Evolutionary conservation across 92 coral and sea anemone genomes (phyloP).

Genomic region (Bergia puertoricense): DNA sequence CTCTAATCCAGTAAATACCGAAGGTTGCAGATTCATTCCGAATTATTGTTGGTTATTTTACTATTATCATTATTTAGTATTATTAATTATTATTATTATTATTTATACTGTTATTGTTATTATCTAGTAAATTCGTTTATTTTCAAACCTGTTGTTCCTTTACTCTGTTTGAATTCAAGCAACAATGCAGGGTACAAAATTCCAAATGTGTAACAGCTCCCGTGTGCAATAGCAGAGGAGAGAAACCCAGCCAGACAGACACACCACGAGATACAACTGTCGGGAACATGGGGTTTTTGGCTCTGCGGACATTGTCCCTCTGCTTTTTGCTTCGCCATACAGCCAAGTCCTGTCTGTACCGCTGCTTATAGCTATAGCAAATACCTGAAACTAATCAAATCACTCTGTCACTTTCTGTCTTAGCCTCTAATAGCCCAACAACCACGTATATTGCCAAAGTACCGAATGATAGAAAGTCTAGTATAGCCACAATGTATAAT

Average conservation of each 20-base stretch:
- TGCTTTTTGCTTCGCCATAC: neutral
- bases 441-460: neutral
- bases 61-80: no score
- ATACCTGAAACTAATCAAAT: neutral
- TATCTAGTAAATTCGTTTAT: no score
- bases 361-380: neutral
- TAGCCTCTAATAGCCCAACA: neutral
- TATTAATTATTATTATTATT: no score
- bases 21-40: no score
- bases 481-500: no score
- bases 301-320: neutral
- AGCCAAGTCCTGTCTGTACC: neutral
- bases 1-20: no score
- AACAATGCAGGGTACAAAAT: slow-evolving; percentile 8
- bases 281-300: neutral
- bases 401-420: neutral
- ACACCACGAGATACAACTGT: neutral
- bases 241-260: slow-evolving; percentile 10
- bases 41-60: no score
- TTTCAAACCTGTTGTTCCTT: neutral
- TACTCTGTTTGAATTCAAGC: slow-evolving; percentile 4
- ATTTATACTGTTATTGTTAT: no score
- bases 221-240: neutral
- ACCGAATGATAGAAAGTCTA: no score
- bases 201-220: slow-evolving; percentile 9